phyloP scores from a whole-genome alignment of 2,113 vertebrate genomes.

The Nesogale talazaci region DNA sequence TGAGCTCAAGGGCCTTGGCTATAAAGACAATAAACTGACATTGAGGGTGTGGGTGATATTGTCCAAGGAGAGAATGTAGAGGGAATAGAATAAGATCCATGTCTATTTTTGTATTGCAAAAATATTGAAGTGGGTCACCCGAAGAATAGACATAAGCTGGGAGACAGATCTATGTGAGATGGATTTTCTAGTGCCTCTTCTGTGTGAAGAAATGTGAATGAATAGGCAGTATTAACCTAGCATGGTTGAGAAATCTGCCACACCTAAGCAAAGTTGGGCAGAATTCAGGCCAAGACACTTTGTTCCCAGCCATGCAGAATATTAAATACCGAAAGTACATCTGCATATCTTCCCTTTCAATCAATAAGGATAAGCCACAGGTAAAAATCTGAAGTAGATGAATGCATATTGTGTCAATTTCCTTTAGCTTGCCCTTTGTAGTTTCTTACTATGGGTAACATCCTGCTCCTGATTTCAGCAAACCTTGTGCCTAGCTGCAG shows the following conservation, averaged over 20 bases:
- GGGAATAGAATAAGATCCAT: neutral
- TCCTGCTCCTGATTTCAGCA: neutral
- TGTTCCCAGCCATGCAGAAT: neutral
- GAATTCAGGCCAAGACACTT: neutral
- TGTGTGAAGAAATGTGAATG: neutral
- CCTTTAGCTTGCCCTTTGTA: neutral
- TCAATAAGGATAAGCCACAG: neutral
- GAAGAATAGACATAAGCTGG: neutral
- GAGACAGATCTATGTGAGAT: neutral
- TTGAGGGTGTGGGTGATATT: neutral
- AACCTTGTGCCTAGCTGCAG: neutral
- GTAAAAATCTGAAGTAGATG: neutral
- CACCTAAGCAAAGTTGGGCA: fast-evolving
- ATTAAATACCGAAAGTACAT: neutral
- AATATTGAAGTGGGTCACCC: neutral
- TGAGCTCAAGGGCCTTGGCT: neutral
- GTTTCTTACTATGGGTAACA: neutral
- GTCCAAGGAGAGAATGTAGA: neutral
- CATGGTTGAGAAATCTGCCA: neutral
- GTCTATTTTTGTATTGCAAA: neutral
- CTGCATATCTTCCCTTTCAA: neutral
- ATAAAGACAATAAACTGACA: neutral
- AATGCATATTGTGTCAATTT: neutral
- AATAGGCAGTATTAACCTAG: neutral
- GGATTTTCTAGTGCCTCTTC: neutral